A percentile compares a stretch with the other conserved stretches of the same genome.
Evolutionary conservation across 53 echinoderm and acorn worm species (phyloP).

Genomic region (Pentamera pediparva): DNA sequence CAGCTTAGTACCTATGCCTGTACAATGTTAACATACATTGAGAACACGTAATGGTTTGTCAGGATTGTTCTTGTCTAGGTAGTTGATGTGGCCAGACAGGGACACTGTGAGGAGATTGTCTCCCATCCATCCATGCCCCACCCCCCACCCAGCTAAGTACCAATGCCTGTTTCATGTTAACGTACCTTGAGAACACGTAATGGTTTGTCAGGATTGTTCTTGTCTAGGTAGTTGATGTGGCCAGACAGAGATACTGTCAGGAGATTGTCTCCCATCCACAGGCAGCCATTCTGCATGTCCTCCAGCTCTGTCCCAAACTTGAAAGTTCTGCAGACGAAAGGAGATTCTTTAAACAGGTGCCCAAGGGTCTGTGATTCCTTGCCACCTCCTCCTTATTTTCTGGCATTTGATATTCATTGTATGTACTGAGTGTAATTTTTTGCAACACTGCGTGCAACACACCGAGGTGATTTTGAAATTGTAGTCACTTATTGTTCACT

Average conservation of each 20-base stretch:
- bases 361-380: background rate
- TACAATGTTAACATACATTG: no score
- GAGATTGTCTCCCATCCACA: slow-evolving; percentile 78
- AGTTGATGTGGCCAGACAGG: slow-evolving; percentile 68
- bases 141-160: no score
- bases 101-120: slow-evolving; percentile 58
- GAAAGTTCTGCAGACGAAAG: slow-evolving; percentile 7
- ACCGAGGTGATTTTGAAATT: no score
- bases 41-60: slow-evolving; percentile 55
- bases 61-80: slow-evolving; percentile 78
- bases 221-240: slow-evolving; percentile 74
- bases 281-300: slow-evolving; percentile 63
- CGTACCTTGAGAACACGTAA: slow-evolving; percentile 60
- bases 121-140: no score
- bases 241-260: slow-evolving; percentile 64
- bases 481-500: no score
- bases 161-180: no score
- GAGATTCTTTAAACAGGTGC: background rate
- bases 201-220: slow-evolving; percentile 71
- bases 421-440: background rate
- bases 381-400: background rate
- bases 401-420: background rate
- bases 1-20: no score
- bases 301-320: slow-evolving; percentile 1
- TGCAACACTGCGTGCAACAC: no score